Base-by-base conservation (phyloP, 2,113 vertebrate genomes). In the Entosphenus tridentatus region DNA sequence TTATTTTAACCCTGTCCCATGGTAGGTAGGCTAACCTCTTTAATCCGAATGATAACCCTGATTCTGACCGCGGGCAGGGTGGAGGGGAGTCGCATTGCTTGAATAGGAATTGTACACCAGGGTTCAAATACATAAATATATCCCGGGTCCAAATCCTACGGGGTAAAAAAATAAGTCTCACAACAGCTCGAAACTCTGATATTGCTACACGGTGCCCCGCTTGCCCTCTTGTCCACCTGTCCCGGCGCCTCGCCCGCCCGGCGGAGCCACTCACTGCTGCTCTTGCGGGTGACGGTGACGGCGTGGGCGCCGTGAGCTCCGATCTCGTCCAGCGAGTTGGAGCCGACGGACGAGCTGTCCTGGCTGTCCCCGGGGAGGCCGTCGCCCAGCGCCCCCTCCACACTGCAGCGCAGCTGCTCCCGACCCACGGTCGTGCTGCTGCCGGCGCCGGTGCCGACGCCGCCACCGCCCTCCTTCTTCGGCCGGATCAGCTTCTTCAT, bases 401-500 rank as follows among this genome's bases (percentile, higher is more conserved):
- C 95, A 91, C 0, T 90, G 95, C 12, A 85, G 86, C 1, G 87
- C 85, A 7, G 92, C 88, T 0, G 87, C 87, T 71, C 89, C 77
- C 1, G 86, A 86, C 73, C 87, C 6, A 39, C 39, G 39, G 39
- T 39, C 6, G 39, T 39, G 39, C 39, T 39, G 39, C 39, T 39
- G 39, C 39, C 39, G 39, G 39, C 39, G 39, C 39, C 39, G 39
- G 39, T 92, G 78, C 89, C 82, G 68, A 88, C 84, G 73, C 96
- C 89, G 0, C 89, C 81, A 74, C 85, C 88, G 72, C 77, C 78
- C 55, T 85, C 84, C 73, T 85, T 85, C 80, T 92, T 96, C 1
- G 89, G 87, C 73, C 92, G 96, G 75, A 98, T 98, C 76, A 98
- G 76, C 76, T 98, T 98, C 78, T 75, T 92, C 93, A 98, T 96